Conservation (phyloP, 2,888 invertebrate species). For the Hipparchia sbordonii region DNA sequence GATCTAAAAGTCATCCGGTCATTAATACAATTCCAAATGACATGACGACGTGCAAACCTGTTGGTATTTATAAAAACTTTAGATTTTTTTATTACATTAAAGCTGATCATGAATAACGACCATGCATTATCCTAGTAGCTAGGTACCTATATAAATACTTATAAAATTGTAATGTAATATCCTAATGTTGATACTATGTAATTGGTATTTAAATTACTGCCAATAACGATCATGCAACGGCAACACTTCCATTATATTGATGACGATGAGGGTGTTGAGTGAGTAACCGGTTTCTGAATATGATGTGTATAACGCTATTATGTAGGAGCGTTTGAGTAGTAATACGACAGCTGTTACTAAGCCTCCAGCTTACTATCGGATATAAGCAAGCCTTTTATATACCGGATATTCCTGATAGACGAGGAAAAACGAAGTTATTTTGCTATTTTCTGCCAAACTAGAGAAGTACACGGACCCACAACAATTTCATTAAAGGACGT, state of each 20-base stretch:
- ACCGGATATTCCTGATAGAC: no score
- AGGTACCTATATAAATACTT: not conserved
- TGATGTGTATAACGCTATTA: not conserved
- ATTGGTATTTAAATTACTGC: conserved; percentile 19
- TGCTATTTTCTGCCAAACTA: no score
- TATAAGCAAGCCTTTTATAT: no score
- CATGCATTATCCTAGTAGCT: not conserved
- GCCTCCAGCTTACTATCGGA: no score
- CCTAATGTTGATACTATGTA: conserved; percentile 5
- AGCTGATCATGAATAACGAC: not conserved
- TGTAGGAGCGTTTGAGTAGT: not conserved
- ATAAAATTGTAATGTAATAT: not conserved
- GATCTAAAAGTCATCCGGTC: no score
- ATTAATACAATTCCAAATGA: not conserved
- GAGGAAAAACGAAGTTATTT: no score
- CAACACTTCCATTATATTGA: conserved; percentile 6
- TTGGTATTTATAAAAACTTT: not conserved
- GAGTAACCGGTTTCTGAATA: conserved; percentile 19
- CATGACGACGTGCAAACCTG: not conserved
- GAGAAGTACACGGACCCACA: no score
- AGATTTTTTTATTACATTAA: not conserved
- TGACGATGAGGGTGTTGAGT: conserved; percentile 7
- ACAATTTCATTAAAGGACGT: no score
- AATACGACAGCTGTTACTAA: not conserved
- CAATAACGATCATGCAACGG: conserved; percentile 13